Conservation (phyloP, 2,113 vertebrate genomes). For the Nanorana parkeri region DNA sequence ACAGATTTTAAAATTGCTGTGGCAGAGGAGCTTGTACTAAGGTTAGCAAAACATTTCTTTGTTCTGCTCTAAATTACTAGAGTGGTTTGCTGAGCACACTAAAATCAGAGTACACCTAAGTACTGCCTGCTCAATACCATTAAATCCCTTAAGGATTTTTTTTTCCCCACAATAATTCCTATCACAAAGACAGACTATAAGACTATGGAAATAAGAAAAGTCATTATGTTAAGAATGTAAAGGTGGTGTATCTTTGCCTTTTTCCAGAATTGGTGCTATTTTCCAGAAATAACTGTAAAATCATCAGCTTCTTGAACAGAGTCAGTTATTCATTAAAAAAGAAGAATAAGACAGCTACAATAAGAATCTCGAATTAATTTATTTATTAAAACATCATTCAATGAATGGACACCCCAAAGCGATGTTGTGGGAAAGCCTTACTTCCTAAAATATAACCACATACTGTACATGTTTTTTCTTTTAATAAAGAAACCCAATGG, state of each 20-base stretch:
- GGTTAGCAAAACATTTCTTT: conserved; percentile 44
- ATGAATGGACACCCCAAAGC: too few species aligned
- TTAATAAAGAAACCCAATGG: too few species aligned
- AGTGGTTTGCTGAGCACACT: conserved; percentile 39
- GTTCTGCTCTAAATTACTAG: conserved; percentile 29
- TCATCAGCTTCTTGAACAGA: too few species aligned
- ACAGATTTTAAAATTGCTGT: neutral
- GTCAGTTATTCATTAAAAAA: too few species aligned
- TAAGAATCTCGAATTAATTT: too few species aligned
- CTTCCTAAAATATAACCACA: too few species aligned
- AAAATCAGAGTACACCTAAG: conserved; percentile 21
- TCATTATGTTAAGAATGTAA: neutral
- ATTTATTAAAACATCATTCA: too few species aligned
- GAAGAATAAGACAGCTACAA: too few species aligned
- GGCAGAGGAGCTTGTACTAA: conserved; percentile 19
- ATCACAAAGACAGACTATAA: neutral
- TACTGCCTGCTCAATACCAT: conserved; percentile 4
- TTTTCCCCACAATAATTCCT: neutral
- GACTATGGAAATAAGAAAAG: neutral
- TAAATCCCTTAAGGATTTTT: conserved; percentile 11
- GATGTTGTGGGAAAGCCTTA: too few species aligned
- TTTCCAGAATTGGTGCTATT: too few species aligned
- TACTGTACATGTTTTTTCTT: too few species aligned
- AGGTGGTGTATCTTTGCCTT: neutral
- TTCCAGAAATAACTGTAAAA: too few species aligned